A percentile compares a stretch with the other conserved stretches of the same genome.
Evolutionary conservation across 2,113 vertebrate species (phyloP).

Genomic region (Chaetodon trifascialis): DNA sequence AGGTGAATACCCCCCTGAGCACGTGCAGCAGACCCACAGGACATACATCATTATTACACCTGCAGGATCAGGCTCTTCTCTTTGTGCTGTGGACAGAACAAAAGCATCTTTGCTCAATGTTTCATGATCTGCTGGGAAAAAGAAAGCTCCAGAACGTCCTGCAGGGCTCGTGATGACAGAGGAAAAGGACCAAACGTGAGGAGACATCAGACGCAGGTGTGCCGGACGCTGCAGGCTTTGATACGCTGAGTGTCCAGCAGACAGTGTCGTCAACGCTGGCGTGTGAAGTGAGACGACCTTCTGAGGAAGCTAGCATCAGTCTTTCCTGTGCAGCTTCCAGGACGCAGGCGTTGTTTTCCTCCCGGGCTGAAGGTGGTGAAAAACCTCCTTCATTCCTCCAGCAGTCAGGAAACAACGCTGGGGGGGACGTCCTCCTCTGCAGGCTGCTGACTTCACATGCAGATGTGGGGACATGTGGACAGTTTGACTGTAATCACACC

Average conservation of each 20-base stretch:
- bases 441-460: not conserved
- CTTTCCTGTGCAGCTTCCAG: no score
- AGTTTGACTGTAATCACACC: not conserved
- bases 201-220: not conserved
- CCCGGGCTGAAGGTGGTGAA: no score
- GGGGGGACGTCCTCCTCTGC: not conserved
- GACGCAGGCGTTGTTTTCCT: no score
- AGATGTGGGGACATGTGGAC: not conserved
- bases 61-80: slow-evolving; percentile 16
- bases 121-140: not conserved
- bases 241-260: no score
- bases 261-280: no score
- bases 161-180: not conserved
- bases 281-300: no score
- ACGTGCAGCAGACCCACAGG: not conserved
- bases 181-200: not conserved
- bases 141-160: no score
- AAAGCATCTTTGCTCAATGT: slow-evolving; percentile 3
- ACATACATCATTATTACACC: slow-evolving; percentile 1
- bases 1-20: slow-evolving; percentile 16
- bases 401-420: no score
- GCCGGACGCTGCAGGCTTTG: no score
- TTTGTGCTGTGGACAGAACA: not conserved
- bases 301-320: no score
- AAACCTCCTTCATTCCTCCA: no score